Base-by-base conservation (phyloP, 1,140 invertebrate genomes). In the Musca vetustissima region DNA sequence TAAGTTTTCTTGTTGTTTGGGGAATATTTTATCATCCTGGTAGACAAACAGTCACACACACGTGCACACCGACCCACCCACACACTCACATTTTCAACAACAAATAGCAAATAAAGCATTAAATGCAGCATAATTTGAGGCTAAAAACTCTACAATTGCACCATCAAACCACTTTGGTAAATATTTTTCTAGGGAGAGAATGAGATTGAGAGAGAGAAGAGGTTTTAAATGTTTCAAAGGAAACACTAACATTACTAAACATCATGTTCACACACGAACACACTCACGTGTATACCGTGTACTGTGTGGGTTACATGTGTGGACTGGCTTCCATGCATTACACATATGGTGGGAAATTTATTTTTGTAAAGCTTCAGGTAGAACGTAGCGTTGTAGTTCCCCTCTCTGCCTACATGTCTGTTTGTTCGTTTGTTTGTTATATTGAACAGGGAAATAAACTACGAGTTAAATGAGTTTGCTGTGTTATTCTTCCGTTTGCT, bases 111-210 rank as follows among this genome's bases (percentile, higher is more conserved):
- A 28, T 43, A 61, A 61, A 36, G 57, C 36, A 32, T 61, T 61
- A 36, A 61, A 61, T 61, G 57, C 28, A 61, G 57, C 57, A 61
- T 36, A 61, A 61, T 61, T 57, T 61, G 6, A 61, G 28, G 28
- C n/a, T 36, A 28, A 61, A 36, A 61, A 32, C 57, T n/a, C 28
- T 36, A 43, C 57, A 61, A 61, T 36, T 61, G 43, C 8, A 19
- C 25, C 36, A 36, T 36, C 32, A 61, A 43, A 43, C 36, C 36
- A 61, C 28, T 61, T 24, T 24, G 19, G 17, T 8, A 55, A 55
- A 24, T 24, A 15, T 24, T 55, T 52, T 22, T 9, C 22, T 14
- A 57, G 14, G 13, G 24, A 9, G 6, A 1, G 36, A 43, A 11
- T 2, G 11, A 43, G 36, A 9, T 9, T 4, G 28, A 43, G 36